Conservation (phyloP, 1,140 invertebrate species). For the Sweltsa coloradensis region DNA sequence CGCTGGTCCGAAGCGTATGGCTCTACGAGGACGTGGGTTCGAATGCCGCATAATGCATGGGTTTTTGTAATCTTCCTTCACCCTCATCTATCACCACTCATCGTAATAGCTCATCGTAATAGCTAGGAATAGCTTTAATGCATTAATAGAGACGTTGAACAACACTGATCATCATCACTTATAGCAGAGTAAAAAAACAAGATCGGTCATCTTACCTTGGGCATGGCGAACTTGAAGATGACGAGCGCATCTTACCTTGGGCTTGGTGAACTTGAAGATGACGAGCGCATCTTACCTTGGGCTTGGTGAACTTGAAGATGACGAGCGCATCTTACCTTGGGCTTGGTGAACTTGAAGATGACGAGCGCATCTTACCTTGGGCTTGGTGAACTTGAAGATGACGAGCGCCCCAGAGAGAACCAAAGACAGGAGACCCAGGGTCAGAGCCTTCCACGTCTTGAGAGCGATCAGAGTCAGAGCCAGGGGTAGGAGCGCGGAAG, state of each 20-base stretch:
- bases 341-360: slow-evolving; percentile 45
- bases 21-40: too few species aligned
- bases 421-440: slow-evolving; percentile 67
- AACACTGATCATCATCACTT: too few species aligned
- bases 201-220: too few species aligned
- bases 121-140: too few species aligned
- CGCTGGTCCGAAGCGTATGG: too few species aligned
- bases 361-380: slow-evolving; percentile 41
- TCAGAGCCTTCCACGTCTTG: slow-evolving; percentile 78
- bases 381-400: slow-evolving; percentile 73
- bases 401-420: slow-evolving; percentile 58
- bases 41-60: too few species aligned
- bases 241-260: slow-evolving; percentile 41
- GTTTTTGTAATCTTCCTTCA: too few species aligned
- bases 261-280: slow-evolving; percentile 73
- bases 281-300: slow-evolving; percentile 41
- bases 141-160: too few species aligned
- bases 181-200: too few species aligned
- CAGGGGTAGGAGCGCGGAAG: slow-evolving; percentile 63
- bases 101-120: too few species aligned
- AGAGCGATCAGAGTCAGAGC: slow-evolving; percentile 67
- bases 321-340: slow-evolving; percentile 41
- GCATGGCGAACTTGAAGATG: background rate
- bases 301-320: background rate
- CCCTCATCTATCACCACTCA: too few species aligned